These are phyloP conservation scores for Berghia stephanieae DNA, from an alignment of 1,140 invertebrate species.

Conservation along the genomic window DNA sequence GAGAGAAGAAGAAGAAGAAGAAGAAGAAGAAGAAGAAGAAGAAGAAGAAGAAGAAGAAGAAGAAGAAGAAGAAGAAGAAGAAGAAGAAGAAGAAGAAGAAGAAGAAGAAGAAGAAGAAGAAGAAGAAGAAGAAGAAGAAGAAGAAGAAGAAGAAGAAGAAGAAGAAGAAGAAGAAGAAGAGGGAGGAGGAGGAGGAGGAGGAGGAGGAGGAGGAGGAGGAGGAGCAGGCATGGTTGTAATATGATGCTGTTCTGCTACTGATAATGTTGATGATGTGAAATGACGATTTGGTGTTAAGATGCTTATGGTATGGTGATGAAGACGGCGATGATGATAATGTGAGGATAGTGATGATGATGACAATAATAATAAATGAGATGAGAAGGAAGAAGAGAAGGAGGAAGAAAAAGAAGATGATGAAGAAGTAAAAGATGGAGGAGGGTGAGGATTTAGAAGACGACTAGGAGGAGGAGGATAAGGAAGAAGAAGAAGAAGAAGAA, in stretches of 20 bases:
- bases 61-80: neutral
- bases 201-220: neutral
- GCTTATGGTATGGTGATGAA: too few relatives aligned
- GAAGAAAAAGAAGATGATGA: slow-evolving; percentile 5
- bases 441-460: neutral
- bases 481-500: neutral
- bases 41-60: neutral
- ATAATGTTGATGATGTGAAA: too few relatives aligned
- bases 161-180: neutral
- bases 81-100: neutral
- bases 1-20: neutral
- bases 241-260: too few relatives aligned
- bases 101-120: neutral
- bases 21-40: neutral
- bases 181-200: neutral
- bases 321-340: neutral
- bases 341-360: neutral
- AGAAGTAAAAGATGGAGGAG: neutral
- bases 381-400: neutral
- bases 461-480: neutral
- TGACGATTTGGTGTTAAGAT: too few relatives aligned
- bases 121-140: neutral
- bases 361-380: neutral
- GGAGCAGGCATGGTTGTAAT: too few relatives aligned
- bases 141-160: neutral